Evolutionary conservation across 2,888 invertebrate genomes (phyloP), one percentile per base, ranked within the genome.

Genomic region (Catocala sponsa): DNA sequence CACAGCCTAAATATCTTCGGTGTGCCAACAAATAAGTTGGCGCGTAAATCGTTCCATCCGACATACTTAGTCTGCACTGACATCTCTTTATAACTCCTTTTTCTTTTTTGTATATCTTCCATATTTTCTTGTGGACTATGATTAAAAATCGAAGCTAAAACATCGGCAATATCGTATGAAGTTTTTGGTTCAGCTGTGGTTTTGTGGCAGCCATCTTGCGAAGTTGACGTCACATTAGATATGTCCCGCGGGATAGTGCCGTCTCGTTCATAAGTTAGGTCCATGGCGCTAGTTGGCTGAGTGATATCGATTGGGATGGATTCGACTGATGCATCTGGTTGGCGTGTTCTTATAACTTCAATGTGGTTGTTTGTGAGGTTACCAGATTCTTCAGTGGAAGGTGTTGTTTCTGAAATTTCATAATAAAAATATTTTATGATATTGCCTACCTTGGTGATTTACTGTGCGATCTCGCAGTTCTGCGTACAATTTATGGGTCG

Each of bases 1-100:
- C 76, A 77, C 25, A 77, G 59, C 5, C 56, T 62, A 10, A 68
- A 71, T 42, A 77, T 63, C 13, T 77, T 77, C 0, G 76, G 77
- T 4, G 67, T 49, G 0, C 80, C 75, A 0, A 68, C 63, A 57
- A 79, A 79, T 10, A 76, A 68, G 10, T 76, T 67, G 0, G 12
- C 12, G 0, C 59, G 56, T 11, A 73, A 47, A 10, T 76, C 65
- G 0, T 65, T 53, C 79, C 79, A 79, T 0, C 59, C 12, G 2
- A 65, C 58, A 9, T 38, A 49, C 10, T 42, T 12, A 0, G 61
- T 63, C 10, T 63, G 61, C 0, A 25, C 49, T 2, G 61, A 59
- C 5, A 54, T 65, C 49, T 69, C 63, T n/a, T 63, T 57, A 42
- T 15, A 52, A 6, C 53, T 61, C 1, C 79, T 61, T 48, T 76